phyloP scores from a whole-genome alignment of 2,888 invertebrate species.

The Diarsia brunnea region DNA sequence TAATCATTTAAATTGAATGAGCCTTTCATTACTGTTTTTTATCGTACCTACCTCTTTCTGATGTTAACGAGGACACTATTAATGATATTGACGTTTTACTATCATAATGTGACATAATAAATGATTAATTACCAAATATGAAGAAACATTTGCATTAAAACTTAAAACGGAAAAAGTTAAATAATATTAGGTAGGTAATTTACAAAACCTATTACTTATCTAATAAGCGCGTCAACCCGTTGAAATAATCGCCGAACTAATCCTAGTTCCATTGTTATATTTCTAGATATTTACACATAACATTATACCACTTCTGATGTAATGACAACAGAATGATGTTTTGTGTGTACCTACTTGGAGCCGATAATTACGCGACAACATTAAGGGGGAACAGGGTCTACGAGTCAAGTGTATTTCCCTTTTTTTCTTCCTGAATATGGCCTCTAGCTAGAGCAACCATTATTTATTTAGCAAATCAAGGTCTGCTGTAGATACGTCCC shows the following conservation, averaged over 20 bases:
- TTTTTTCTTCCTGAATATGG: too few relatives aligned
- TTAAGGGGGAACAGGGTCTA: too few relatives aligned
- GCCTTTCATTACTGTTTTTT: background rate
- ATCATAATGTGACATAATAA: background rate
- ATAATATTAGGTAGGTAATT: background rate
- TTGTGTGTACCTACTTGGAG: too few relatives aligned
- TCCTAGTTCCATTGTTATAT: background rate
- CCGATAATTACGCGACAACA: too few relatives aligned
- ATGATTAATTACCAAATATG: too few relatives aligned
- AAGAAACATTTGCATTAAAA: too few relatives aligned
- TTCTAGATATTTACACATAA: background rate
- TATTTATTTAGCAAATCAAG: too few relatives aligned
- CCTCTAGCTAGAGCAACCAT: too few relatives aligned
- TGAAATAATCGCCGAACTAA: background rate
- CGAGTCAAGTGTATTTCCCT: too few relatives aligned
- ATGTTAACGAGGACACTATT: background rate
- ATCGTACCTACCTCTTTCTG: background rate
- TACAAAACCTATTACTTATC: background rate
- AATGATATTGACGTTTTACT: constrained; percentile 12
- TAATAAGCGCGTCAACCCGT: too few relatives aligned
- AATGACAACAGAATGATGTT: background rate
- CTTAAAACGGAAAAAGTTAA: too few relatives aligned
- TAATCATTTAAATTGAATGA: background rate
- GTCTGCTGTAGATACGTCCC: too few relatives aligned
- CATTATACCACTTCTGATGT: background rate